Percentiles rank a stretch among this genome's conserved stretches.
Evolutionary conservation across 2,113 vertebrate species (phyloP).

Genomic region (Hymenochirus boettgeri): DNA sequence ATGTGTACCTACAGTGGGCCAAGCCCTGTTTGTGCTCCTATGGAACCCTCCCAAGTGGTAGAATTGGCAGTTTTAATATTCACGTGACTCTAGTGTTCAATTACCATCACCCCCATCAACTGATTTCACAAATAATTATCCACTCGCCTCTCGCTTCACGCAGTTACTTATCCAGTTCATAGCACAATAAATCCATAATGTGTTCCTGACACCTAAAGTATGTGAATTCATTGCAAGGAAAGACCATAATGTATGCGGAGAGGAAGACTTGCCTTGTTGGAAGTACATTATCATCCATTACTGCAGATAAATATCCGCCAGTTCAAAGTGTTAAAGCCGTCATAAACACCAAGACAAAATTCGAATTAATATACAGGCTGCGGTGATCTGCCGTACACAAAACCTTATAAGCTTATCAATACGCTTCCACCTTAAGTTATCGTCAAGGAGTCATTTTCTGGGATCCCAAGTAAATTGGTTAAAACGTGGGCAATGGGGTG

Average conservation of each 20-base stretch:
- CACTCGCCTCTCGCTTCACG: conserved; percentile 14
- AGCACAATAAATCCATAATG: conserved; percentile 36
- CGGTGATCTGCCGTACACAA: conserved; percentile 25
- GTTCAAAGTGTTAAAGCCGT: conserved; percentile 41
- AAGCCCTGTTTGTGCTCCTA: no score
- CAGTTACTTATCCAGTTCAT: conserved; percentile 34
- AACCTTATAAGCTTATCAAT: conserved; percentile 36
- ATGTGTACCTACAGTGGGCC: no score
- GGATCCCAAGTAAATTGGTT: conserved; percentile 17
- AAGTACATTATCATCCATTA: conserved; percentile 44
- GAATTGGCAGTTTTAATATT: no score
- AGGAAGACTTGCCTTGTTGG: conserved; percentile 28
- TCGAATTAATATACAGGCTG: conserved; percentile 38
- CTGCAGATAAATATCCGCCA: conserved; percentile 37
- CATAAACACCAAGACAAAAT: conserved; percentile 34
- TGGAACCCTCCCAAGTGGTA: no score
- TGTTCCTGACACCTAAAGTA: conserved; percentile 32
- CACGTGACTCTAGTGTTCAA: neutral
- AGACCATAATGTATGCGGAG: conserved; percentile 27
- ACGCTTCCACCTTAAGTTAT: conserved; percentile 34
- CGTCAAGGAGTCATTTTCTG: conserved; percentile 27
- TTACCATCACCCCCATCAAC: conserved; percentile 22
- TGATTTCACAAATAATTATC: conserved; percentile 23
- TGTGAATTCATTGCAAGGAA: conserved; percentile 29
- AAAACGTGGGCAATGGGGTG: conserved; percentile 3